Base-by-base conservation (phyloP, 2,888 invertebrate genomes). In the Spisula subtruncata region DNA sequence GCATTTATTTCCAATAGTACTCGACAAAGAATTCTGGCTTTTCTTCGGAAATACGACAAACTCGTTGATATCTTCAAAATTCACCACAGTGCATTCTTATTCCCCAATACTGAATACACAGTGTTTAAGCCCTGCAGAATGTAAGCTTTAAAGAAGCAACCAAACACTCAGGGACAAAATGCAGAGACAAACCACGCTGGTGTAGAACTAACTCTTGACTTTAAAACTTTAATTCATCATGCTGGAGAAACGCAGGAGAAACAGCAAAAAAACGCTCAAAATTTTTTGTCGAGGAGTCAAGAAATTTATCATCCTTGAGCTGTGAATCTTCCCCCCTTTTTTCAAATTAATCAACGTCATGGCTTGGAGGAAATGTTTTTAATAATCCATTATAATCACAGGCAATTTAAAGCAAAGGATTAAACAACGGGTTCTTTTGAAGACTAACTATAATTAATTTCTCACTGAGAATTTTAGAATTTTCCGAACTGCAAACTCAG, bases 1-100 rank as follows among this genome's bases (percentile, higher is more conserved):
- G 16, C 75, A 75, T 16, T 75, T 32, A 75, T 75, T 75, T 75
- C 75, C 75, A 75, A 75, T 75, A 75, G 75, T 32, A 75, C 75
- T 75, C 35, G 18, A 35, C 75, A 75, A 75, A 75, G 75, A 75
- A 32, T 35, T 75, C 75, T 35, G 35, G 35, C 75, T 75, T 75
- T n/a, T 75, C 75, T 75, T 75, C 18, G 18, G 75, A 18, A 35
- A 18, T 75, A 35, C 35, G 32, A 75, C 18, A 75, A 75, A 75
- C 35, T 75, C 32, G 8, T 1, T 75, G 75, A 75, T 32, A 32
- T 71, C 71, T 75, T 75, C 75, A 75, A 32, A 32, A 16, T 75
- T 32, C 75, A 75, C 29, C 8, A 41, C 41, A 41, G 41, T 32
- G 60, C 25, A n/a, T 66, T 25, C 60, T 41, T 25, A 66, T 25